Conservation (phyloP, 2,888 invertebrate genomes). For the Clunio marinus region DNA sequence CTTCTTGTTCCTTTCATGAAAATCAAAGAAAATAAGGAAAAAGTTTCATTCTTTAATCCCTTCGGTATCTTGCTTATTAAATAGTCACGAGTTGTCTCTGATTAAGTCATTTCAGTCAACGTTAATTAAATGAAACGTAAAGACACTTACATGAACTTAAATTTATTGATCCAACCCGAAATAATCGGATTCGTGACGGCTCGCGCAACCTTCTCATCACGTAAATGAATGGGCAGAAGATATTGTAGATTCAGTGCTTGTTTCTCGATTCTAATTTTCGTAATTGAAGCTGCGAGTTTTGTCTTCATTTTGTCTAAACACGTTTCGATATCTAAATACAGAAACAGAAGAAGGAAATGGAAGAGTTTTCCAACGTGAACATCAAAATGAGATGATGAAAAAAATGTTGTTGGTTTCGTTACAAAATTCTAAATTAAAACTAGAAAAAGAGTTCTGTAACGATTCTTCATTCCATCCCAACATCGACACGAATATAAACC, state of each 20-base stretch:
- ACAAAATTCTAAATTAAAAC: too few species aligned
- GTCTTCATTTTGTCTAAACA: constrained; percentile 63
- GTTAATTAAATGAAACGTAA: constrained; percentile 13
- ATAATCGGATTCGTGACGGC: constrained; percentile 56
- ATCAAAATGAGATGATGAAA: too few species aligned
- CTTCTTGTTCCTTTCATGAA: constrained; percentile 34
- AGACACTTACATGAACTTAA: constrained; percentile 59
- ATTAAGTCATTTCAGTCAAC: constrained; percentile 19
- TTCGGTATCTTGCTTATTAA: not conserved
- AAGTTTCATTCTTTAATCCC: too few species aligned
- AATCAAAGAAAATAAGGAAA: not conserved
- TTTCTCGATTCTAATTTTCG: constrained; percentile 69
- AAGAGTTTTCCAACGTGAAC: too few species aligned
- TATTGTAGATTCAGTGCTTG: constrained; percentile 65
- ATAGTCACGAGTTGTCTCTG: too few species aligned
- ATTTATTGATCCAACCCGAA: constrained; percentile 77
- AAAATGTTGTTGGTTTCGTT: too few species aligned
- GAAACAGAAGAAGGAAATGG: not conserved
- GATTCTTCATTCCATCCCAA: too few species aligned
- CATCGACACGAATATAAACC: too few species aligned
- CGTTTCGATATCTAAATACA: constrained; percentile 55
- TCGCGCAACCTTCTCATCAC: constrained; percentile 63
- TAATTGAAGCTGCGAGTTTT: constrained; percentile 70
- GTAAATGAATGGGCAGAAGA: constrained; percentile 66
- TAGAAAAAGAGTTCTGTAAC: too few species aligned